Base-by-base conservation (phyloP, 2,797 vertebrate species). In the Vespertilio murinus region DNA sequence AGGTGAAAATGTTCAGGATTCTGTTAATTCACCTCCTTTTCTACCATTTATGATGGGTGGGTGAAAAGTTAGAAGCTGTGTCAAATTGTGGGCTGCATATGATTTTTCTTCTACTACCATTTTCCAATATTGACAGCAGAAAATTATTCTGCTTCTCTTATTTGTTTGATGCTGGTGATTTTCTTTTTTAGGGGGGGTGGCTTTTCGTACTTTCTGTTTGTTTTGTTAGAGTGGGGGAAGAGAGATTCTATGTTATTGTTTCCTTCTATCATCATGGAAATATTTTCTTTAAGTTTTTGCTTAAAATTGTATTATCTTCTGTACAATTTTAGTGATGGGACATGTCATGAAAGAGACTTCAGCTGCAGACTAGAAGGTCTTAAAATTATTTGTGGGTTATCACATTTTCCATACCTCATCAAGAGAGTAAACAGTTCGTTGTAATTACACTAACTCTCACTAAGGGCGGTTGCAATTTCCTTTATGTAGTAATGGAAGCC, bases 221-320 rank as follows among this genome's bases (percentile, higher is more conserved):
- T 82, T 67, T 86, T 56, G 47, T 83, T 80, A 56, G 71, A n/a
- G 38, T 78, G 17, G 2, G 14, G 28, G 64, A 67, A 87, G 23
- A 88, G 47, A 64, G 30, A 85, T 28, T 77, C 42, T 52, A 42
- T 64, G 42, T 23, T 69, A 59, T 25, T 88, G 25, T 45, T 94
- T 85, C 56, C 49, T 80, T 92, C 54, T 78, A 33, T 84, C 71
- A 75, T 42, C 25, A 5, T 45, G 8, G 71, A 84, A 91, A 42
- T 5, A 82, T 20, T 81, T 74, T 82, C 61, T 94, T 94, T 95
- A 28, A 64, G n/a, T 65, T 90, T 95, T 91, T 86, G 30, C 47
- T 93, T 74, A 75, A 82, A 88, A 45, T 73, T 86, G 13, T 86
- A 52, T 93, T 91, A 52, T 92, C 71, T 94, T 81, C 33, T 88